Base-by-base conservation (phyloP, 2,113 vertebrate species). In the Rhinogobius similis region DNA sequence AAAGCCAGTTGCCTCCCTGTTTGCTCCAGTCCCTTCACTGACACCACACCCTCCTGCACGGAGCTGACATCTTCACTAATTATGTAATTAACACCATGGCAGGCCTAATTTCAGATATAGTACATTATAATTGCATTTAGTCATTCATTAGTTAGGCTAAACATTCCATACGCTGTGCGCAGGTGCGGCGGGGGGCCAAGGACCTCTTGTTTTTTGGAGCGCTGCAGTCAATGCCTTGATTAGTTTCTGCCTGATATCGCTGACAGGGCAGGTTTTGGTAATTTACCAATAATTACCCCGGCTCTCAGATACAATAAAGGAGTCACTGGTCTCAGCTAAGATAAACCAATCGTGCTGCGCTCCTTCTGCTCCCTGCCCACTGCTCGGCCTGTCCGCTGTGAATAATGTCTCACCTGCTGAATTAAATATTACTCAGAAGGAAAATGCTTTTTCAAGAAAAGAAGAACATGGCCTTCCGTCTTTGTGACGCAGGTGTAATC, bases 21-120 rank as follows among this genome's bases (percentile, higher is more conserved):
- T 71, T 53, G 68, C 81, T 61, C 65, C 76, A 39, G 80, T 76
- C 66, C 59, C 71, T 68, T 29, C 65, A 21, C 70, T 83, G 85
- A 84, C 82, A 70, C 73, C 44, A 36, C 79, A 74, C 73, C 75
- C 79, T 77, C 61, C 72, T 27, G 39, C 68, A 76, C 71, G 39
- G 73, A 83, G 85, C 86, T 89, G 86, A 89, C 86, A 77, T 89
- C 90, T 91, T 86, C 87, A 87, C 87, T 93, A 92, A 94, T 93
- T 91, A 92, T 91, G 93, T 91, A 91, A 92, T 93, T 92, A 93
- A 90, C 88, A 90, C 88, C 76, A 72, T 90, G 91, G 89, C 90
- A 89, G 89, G 88, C 78, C 89, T 89, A 82, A 93, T 93, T 94
- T 90, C 85, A 88, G 86, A 91, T 87, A 91, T 90, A 89, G 85